Evolutionary conservation across 2,797 vertebrate genomes (phyloP), one percentile per base, ranked within the genome.

Genomic region (Periparus ater): DNA sequence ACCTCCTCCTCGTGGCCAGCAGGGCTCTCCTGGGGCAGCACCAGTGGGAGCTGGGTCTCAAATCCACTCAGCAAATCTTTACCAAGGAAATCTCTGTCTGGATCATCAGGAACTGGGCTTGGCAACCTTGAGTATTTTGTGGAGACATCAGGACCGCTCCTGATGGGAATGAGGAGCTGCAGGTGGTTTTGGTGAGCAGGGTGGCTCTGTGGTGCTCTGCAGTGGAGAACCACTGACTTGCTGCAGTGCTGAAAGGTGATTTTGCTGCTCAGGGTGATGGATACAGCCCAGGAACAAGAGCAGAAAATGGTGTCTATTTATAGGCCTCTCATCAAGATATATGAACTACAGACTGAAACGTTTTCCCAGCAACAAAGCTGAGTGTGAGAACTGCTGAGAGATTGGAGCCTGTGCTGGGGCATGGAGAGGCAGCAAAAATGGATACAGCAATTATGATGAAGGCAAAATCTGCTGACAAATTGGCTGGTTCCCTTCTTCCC

Each of bases 1-100:
- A n/a, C 0, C 19, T 6, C 45, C n/a, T 3, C 45, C 6, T 5
- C 9, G 15, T 25, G 27, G 13, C 17, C 47, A 34, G 5, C 65
- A 44, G 23, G 23, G 70, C 40, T 3, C 22, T 45, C 54, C 50
- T 32, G 38, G 2, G 45, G 36, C 50, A 51, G 27, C 2, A 4
- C 27, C 2, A 25, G 13, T 0, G 2, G 48, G 40, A 66, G 57
- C 88, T 42, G 74, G 53, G 22, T 30, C 62, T 14, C 8, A 9
- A 40, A 18, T 48, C n/a, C 42, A 65, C 51, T 6, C 11, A 22
- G 32, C 34, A 67, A 55, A 48, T 7, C 50, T 38, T 45, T 42
- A 17, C 42, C 42, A 40, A 40, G 38, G 38, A 40, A 40, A 40
- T 40, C 38, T 40, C 38, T 30, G 68, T 9, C 47, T 50, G 48